Base-by-base conservation (phyloP, 2,888 invertebrate genomes). In the Embidobia sp. region DNA sequence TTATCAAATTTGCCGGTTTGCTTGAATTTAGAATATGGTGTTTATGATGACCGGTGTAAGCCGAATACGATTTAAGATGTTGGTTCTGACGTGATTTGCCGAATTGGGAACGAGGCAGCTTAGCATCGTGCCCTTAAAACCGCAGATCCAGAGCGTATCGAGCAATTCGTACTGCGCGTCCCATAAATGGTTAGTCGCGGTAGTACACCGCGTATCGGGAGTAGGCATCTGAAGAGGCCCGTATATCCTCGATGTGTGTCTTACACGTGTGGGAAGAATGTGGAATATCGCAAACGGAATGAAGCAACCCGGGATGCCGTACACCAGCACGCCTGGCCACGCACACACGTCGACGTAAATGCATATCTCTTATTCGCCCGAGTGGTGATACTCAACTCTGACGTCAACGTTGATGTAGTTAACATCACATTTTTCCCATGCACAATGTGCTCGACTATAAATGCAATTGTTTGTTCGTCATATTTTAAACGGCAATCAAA, bases 261-360 rank as follows among this genome's bases (percentile, higher is more conserved):
- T 84, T 83, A 84, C 84, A 86, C 86, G 87, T 87, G 86, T 87
- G 87, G 87, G 87, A 87, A 87, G 87, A 87, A 87, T 87, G 87
- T 87, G 85, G 86, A 87, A 87, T 87, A 87, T 87, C 86, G 85
- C 85, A 82, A 82, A 84, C 85, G 86, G 86, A 86, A 86, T 86
- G 85, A 85, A 83, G 86, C 85, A 86, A 86, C 84, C 81, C 80
- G 80, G 81, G 82, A 83, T 81, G 72, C 70, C 74, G 16, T 69
- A 51, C 35, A 44, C 49, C 18, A 37, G 44, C 42, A 61, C 35
- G 64, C 16, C 13, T 15, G 37, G 31, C 53, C 7, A n/a, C 37
- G 10, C 37, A 42, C 27, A 46, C 42, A 29, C 33, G 10, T 26
- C 11, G 18, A 31, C 27, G 16, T 35, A 53, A 61, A 31, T 55